phyloP scores from a whole-genome alignment of 2,888 invertebrate species.

The Anaspis maculata region DNA sequence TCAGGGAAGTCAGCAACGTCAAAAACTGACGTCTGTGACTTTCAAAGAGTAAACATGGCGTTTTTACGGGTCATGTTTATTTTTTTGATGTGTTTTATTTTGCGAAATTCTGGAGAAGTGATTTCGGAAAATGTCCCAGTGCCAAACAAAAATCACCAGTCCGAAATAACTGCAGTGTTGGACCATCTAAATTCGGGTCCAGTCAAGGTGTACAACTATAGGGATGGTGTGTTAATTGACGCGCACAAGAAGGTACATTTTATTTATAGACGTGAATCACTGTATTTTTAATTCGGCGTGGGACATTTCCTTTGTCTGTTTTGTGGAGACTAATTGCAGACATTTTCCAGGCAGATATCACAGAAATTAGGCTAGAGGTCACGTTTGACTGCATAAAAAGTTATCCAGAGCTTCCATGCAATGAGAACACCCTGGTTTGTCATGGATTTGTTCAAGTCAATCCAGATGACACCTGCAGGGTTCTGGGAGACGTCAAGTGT shows the following conservation, averaged over 20 bases:
- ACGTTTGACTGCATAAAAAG: slow-evolving; percentile 25
- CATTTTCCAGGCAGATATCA: slow-evolving; percentile 21
- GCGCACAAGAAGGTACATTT: slow-evolving; percentile 43
- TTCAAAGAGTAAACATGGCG: slow-evolving; percentile 12
- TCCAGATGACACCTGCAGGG: slow-evolving; percentile 16
- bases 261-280: slow-evolving; percentile 9
- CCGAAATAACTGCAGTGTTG: slow-evolving; percentile 38
- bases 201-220: slow-evolving; percentile 41
- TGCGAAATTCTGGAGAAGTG: slow-evolving; percentile 17
- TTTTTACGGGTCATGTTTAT: slow-evolving; percentile 17
- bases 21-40: too few species aligned
- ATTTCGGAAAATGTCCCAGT: slow-evolving; percentile 6
- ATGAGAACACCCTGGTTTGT: slow-evolving; percentile 24
- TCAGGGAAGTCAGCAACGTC: too few species aligned
- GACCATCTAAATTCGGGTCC: slow-evolving; percentile 45
- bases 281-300: slow-evolving; percentile 3
- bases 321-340: too few species aligned
- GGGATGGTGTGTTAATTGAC: slow-evolving; percentile 41
- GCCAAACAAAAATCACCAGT: slow-evolving; percentile 12
- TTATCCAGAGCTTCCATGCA: slow-evolving; percentile 25
- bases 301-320: neutral
- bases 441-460: slow-evolving; percentile 25
- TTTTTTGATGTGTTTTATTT: slow-evolving; percentile 14
- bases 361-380: slow-evolving; percentile 26
- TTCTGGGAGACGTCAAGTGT: slow-evolving; percentile 28